These are phyloP conservation scores for Resseliella maxima DNA, from an alignment of 2,888 invertebrate species.

Conservation along the genomic window DNA sequence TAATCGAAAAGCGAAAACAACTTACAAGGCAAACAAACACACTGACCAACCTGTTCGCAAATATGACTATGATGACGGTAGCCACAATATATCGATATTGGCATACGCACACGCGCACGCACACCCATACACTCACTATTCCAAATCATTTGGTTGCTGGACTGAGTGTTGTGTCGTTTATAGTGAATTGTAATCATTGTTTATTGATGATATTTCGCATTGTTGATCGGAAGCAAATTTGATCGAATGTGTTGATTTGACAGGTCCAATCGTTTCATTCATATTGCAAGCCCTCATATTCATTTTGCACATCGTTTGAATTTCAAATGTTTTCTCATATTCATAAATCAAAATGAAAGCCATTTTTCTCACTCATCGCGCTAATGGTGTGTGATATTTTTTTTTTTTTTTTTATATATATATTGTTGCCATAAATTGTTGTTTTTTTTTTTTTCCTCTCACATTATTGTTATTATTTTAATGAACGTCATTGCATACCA, in stretches of 20 bases:
- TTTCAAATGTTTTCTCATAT: no score
- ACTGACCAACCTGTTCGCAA: slow-evolving; percentile 13
- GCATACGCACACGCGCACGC: background rate
- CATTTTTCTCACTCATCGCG: background rate
- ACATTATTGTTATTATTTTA: background rate
- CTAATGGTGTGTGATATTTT: no score
- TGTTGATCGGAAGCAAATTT: background rate
- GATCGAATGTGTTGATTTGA: slow-evolving; percentile 1
- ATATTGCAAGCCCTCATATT: background rate
- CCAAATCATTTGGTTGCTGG: background rate
- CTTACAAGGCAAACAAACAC: slow-evolving; percentile 46
- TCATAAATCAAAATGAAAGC: background rate
- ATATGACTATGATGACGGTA: background rate
- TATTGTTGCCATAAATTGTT: background rate
- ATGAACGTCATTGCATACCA: slow-evolving; percentile 5
- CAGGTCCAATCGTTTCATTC: background rate
- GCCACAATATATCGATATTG: background rate
- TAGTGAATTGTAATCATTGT: no score
- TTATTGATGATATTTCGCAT: background rate
- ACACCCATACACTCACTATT: no score
- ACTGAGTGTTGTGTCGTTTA: no score
- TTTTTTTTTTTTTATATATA: no score
- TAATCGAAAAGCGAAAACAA: slow-evolving; percentile 42
- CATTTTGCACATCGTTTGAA: background rate
- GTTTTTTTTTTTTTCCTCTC: no score